Percentiles rank a stretch among this genome's conserved stretches.
phyloP scores from a whole-genome alignment of 2,113 vertebrate genomes.

The Myxocyprinus asiaticus region DNA sequence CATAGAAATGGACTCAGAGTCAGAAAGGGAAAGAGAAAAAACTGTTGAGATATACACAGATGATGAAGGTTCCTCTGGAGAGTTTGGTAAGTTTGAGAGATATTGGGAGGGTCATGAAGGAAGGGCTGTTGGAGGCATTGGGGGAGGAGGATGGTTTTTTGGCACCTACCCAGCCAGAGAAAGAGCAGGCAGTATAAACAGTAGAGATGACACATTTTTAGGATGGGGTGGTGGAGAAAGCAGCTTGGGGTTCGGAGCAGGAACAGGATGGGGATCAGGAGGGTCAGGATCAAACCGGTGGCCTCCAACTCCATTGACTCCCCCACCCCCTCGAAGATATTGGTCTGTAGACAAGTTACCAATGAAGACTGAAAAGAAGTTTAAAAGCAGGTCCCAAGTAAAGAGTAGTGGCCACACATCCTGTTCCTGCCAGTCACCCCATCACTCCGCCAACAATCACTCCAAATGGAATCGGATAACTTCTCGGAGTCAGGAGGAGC shows the following conservation, averaged over 20 bases:
- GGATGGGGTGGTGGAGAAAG: constrained; percentile 66
- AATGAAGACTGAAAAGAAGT: constrained; percentile 82
- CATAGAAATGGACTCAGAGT: constrained; percentile 70
- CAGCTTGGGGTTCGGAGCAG: constrained; percentile 64
- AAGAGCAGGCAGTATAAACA: constrained; percentile 76
- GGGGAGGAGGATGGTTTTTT: constrained; percentile 83
- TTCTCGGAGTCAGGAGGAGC: constrained; percentile 81
- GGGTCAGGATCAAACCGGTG: constrained; percentile 65
- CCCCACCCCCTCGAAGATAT: constrained; percentile 82
- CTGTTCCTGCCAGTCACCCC: constrained; percentile 73
- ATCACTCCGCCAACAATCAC: constrained; percentile 58
- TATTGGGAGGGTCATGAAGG: constrained; percentile 85
- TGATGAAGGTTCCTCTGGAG: constrained; percentile 76
- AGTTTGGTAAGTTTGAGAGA: constrained; percentile 83
- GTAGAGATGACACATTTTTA: constrained; percentile 72
- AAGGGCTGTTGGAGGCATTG: constrained; percentile 73
- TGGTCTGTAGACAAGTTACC: constrained; percentile 92
- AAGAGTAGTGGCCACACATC: constrained; percentile 70
- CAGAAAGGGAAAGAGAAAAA: constrained; percentile 73
- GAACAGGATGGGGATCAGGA: constrained; percentile 65
- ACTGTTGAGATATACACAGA: constrained; percentile 76
- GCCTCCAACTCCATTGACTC: constrained; percentile 71
- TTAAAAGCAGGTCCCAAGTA: constrained; percentile 70
- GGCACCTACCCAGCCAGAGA: constrained; percentile 86
- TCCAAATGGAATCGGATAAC: constrained; percentile 67